Conservation (phyloP, 2,888 invertebrate species). For the Cremastinae sp. region DNA sequence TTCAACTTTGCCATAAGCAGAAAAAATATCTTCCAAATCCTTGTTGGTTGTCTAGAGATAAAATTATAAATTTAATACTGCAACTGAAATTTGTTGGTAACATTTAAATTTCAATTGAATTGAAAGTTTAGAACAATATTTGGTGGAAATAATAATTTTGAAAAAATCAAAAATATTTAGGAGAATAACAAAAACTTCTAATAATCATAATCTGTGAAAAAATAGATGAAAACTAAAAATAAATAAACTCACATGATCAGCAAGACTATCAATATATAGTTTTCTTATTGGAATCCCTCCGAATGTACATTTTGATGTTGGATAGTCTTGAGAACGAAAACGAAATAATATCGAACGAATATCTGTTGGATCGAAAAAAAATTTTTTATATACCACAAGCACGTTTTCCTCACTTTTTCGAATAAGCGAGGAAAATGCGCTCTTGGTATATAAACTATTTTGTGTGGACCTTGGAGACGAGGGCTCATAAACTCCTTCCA, state of each 20-base stretch:
- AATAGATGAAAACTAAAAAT: not conserved
- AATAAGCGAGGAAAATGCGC: too few species aligned
- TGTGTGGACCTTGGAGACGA: too few species aligned
- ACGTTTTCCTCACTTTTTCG: too few species aligned
- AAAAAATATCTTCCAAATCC: conserved; percentile 82
- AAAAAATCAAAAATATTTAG: not conserved
- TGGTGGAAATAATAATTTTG: not conserved
- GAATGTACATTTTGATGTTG: conserved; percentile 78
- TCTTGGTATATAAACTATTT: too few species aligned
- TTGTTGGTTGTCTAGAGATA: conserved; percentile 81
- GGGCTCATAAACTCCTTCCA: too few species aligned
- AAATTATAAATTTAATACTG: not conserved
- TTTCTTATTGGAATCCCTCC: conserved; percentile 84
- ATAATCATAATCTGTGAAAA: not conserved
- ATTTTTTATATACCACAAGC: too few species aligned
- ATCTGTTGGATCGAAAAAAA: too few species aligned
- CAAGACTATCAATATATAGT: conserved; percentile 83
- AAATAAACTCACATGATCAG: conserved; percentile 81
- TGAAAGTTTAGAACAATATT: too few species aligned
- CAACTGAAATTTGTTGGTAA: too few species aligned
- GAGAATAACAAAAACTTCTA: conserved; percentile 16
- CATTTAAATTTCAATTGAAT: too few species aligned
- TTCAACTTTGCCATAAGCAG: conserved; percentile 82
- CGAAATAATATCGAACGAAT: too few species aligned
- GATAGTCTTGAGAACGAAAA: too few species aligned